Conservation (phyloP, 1,140 invertebrate species). For the Oedothorax gibbosus region DNA sequence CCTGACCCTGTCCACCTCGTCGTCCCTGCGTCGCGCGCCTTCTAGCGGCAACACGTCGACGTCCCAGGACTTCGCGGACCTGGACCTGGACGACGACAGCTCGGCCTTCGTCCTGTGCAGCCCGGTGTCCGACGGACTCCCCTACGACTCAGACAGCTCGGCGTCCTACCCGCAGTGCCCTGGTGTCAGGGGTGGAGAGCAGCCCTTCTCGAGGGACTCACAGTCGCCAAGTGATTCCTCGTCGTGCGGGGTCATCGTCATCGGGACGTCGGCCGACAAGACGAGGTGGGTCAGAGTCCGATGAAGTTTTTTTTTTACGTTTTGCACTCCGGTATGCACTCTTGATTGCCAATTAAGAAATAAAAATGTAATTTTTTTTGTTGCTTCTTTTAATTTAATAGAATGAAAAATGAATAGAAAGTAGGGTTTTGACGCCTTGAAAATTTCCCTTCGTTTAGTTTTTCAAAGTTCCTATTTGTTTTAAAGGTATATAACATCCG, state of each 20-base stretch:
- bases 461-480: no score
- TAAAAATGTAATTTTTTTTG: no score
- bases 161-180: constrained; percentile 35
- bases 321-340: no score
- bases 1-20: constrained; percentile 46
- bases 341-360: no score
- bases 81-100: constrained; percentile 62
- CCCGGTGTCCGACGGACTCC: constrained; percentile 33
- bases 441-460: no score
- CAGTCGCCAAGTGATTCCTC: constrained; percentile 37
- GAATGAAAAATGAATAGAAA: no score
- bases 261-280: not conserved
- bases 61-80: constrained; percentile 63
- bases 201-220: constrained; percentile 32
- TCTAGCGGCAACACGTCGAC: constrained; percentile 63
- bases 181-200: constrained; percentile 9
- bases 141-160: constrained; percentile 35
- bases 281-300: not conserved
- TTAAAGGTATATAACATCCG: no score
- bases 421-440: no score
- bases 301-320: no score
- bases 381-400: no score
- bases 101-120: constrained; percentile 52
- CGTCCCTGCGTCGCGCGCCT: constrained; percentile 22
- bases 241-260: constrained; percentile 36